phyloP scores from a whole-genome alignment of 2,113 vertebrate genomes.

The Condylura cristata region DNA sequence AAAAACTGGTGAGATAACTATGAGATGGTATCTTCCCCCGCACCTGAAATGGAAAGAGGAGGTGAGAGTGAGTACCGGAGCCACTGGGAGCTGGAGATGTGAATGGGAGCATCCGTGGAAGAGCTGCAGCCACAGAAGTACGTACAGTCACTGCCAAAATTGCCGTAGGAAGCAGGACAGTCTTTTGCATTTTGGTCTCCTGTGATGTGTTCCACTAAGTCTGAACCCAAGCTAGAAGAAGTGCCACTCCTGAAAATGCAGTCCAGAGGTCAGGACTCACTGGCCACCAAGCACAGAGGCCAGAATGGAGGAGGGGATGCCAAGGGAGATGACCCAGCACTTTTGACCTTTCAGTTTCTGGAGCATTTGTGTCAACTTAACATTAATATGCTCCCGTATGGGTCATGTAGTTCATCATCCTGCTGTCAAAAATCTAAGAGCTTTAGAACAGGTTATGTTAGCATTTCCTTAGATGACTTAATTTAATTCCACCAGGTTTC shows the following conservation, averaged over 20 bases:
- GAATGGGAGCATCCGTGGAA: not conserved
- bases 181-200: not conserved
- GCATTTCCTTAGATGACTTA: not conserved
- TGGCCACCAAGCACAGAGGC: not conserved
- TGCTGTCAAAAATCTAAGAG: not conserved
- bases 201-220: not conserved
- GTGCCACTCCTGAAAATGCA: not conserved
- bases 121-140: not conserved
- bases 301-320: not conserved
- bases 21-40: not conserved
- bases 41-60: not conserved
- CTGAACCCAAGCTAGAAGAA: not conserved
- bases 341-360: not conserved
- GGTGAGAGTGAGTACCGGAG: not conserved
- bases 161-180: not conserved
- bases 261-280: not conserved
- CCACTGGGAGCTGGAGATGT: not conserved
- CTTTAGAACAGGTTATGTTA: not conserved
- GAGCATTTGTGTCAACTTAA: not conserved
- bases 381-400: not conserved
- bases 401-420: not conserved
- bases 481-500: not conserved
- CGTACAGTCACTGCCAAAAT: not conserved
- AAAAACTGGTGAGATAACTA: not conserved
- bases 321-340: not conserved